Percentiles rank a stretch among this genome's conserved stretches.
phyloP scores from a whole-genome alignment of 1,140 invertebrate species.

The Bradysia coprophila region DNA sequence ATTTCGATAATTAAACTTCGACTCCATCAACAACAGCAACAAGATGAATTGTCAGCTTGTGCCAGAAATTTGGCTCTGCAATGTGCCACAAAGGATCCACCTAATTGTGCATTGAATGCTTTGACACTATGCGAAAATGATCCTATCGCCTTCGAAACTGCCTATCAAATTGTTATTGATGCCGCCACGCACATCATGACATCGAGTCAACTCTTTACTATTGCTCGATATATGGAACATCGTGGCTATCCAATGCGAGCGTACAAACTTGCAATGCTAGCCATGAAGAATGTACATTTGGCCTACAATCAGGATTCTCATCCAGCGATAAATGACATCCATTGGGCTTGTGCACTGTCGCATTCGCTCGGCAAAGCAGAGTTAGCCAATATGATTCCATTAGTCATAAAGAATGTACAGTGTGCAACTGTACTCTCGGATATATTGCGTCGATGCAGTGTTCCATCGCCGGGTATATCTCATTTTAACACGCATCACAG shows the following conservation, averaged over 20 bases:
- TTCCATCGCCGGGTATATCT: constrained; percentile 47
- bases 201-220: constrained; percentile 63
- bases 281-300: constrained; percentile 67
- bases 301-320: constrained; percentile 77
- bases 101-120: constrained; percentile 68
- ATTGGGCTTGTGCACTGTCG: constrained; percentile 68
- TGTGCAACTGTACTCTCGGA: constrained; percentile 70
- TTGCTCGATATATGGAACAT: constrained; percentile 74
- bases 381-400: constrained; percentile 54
- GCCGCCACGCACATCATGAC: constrained; percentile 62
- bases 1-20: not conserved
- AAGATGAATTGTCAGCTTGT: constrained; percentile 62
- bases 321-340: constrained; percentile 71
- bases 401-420: constrained; percentile 70
- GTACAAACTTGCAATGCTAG: constrained; percentile 63
- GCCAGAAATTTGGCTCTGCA: constrained; percentile 61
- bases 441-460: constrained; percentile 61
- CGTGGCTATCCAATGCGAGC: constrained; percentile 60
- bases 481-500: constrained; percentile 11
- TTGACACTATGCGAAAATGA: constrained; percentile 71
- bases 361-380: constrained; percentile 62
- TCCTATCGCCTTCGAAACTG: constrained; percentile 60
- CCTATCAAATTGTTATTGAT: constrained; percentile 68
- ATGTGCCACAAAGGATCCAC: constrained; percentile 71
- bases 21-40: constrained; percentile 29